Percentiles rank a stretch among this genome's conserved stretches.
phyloP scores from a whole-genome alignment of 2,113 vertebrate genomes.

The Cephalopterus ornatus region DNA sequence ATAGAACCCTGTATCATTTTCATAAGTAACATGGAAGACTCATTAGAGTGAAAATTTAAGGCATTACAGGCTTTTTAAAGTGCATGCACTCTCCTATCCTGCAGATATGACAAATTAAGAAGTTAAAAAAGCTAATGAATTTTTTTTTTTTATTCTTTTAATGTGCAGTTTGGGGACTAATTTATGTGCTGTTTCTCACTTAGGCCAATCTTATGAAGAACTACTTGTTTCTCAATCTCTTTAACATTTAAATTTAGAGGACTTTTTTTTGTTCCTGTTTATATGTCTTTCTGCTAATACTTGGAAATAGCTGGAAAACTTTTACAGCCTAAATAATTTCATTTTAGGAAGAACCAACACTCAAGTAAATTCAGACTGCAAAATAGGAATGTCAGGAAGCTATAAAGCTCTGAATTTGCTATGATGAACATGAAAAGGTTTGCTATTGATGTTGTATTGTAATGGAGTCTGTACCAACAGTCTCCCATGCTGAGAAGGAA shows the following conservation, averaged over 20 bases:
- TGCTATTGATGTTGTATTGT: neutral
- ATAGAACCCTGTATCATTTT: neutral
- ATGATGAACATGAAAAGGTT: neutral
- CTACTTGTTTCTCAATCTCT: neutral
- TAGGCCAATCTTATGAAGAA: neutral
- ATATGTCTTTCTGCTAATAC: neutral
- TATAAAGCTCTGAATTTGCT: neutral
- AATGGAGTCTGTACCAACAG: neutral
- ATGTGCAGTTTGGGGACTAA: neutral
- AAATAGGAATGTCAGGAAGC: neutral
- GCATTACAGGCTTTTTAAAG: neutral
- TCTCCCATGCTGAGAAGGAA: conserved; percentile 26
- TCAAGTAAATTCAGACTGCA: neutral
- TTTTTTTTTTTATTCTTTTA: neutral
- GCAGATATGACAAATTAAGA: neutral
- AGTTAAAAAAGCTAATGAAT: neutral
- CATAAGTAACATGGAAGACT: neutral
- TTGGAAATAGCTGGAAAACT: neutral
- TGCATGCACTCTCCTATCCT: accelerated
- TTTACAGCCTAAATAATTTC: neutral
- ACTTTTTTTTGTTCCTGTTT: too few species aligned
- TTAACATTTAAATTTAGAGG: neutral
- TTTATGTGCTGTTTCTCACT: neutral
- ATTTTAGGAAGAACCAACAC: neutral
- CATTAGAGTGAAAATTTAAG: neutral